Percentiles rank a stretch among this genome's conserved stretches.
Evolutionary conservation across 2,113 vertebrate species (phyloP).

Genomic region (Psilopsiagon aymara): DNA sequence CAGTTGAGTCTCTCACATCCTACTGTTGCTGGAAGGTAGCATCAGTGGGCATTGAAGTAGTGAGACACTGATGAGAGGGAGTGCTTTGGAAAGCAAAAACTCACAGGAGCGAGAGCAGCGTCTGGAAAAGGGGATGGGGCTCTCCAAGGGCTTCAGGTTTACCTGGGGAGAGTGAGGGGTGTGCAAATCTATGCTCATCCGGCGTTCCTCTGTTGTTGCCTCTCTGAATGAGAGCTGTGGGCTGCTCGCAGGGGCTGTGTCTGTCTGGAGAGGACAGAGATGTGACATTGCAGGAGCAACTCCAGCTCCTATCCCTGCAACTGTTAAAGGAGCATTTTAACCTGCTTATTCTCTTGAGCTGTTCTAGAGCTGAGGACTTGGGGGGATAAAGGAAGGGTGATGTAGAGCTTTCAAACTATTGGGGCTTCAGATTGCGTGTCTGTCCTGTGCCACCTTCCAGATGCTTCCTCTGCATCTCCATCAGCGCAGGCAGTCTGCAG

Average conservation of each 20-base stretch:
- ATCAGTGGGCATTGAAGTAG: not conserved
- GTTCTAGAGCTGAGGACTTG: not conserved
- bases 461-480: not conserved
- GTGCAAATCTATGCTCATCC: rapidly evolving
- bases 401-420: not conserved
- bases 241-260: not conserved
- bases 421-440: not conserved
- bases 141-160: not conserved
- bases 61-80: not conserved
- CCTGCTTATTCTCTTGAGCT: not conserved
- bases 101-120: not conserved
- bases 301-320: not conserved
- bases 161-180: not conserved
- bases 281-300: not conserved
- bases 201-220: not conserved
- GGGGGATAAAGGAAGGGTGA: not conserved
- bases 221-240: not conserved
- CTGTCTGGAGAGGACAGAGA: not conserved
- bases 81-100: not conserved
- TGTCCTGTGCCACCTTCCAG: not conserved
- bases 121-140: not conserved
- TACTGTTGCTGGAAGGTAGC: not conserved
- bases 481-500: not conserved
- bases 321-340: not conserved
- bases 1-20: not conserved